Evolutionary conservation across 1,140 invertebrate genomes (phyloP), one percentile per base, ranked within the genome.

Genomic region (Delia radicum): DNA sequence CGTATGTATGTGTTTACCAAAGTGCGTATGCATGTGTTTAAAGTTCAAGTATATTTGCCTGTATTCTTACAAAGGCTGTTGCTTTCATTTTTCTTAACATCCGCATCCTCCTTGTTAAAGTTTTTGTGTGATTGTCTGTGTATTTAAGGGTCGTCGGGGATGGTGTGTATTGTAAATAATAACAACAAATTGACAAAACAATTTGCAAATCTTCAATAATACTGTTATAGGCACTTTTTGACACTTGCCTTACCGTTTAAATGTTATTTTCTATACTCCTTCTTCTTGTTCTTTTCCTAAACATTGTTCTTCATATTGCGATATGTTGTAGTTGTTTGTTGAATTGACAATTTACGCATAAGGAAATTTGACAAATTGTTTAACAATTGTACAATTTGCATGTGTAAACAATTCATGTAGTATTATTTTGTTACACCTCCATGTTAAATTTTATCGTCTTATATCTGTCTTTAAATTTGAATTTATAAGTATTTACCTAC

Each of bases 191-290:
- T 65, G 29, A 46, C 29, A 33, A 74, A 65, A 46, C 29, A 74
- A 74, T 74, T 74, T 74, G 74, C 74, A 67, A 71, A 61, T 75
- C 65, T 33, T 18, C 46, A 75, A 61, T 75, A 72, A 75, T 61
- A 75, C 46, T 65, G 74, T 75, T 75, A 46, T 75, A 72, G 65
- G 37, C 27, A 55, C 27, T 72, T 75, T 37, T 72, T 72, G 65
- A 75, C 74, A 75, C 42, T 37, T 31, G 37, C 26, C 69, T 31
- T 72, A 26, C 15, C 69, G 21, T 10, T 26, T 33, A 55, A 8
- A 55, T 42, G 37, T 42, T 42, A 15, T 42, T 42, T 42, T 42
- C 37, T 42, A 15, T 15, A 15, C 37, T 42, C 37, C 37, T 18
- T 21, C 21, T 18, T 55, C 18, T 8, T 55, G 8, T 55, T 55